Evolutionary conservation across 2,113 vertebrate species (phyloP), one percentile per base, ranked within the genome.

Genomic region (Holacanthus passer): DNA sequence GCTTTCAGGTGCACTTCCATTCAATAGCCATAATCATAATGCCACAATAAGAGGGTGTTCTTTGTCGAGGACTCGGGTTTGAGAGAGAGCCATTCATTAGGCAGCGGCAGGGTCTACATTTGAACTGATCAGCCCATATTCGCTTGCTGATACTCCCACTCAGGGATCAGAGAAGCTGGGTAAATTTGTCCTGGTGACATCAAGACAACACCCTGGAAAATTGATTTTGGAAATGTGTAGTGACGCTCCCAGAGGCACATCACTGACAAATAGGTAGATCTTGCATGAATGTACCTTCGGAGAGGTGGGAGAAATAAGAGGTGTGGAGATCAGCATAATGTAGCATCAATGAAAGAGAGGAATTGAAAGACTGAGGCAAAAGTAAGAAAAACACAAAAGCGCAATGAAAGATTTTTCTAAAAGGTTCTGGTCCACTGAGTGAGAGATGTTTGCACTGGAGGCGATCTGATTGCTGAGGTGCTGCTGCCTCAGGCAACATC

Each of bases 401-500:
- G 9, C n/a, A 50, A 74, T 66, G n/a, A 79, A 31, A 67, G 37
- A 55, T 10, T 77, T 79, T 79, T 77, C 2, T 10, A 39, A 73
- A 69, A 79, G 10, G 32, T 50, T 73, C 24, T 53, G n/a, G 66
- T 62, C 58, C 50, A 56, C 9, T 32, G 76, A 68, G 67, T 70
- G 59, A 79, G 72, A 77, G 45, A 56, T 79, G 67, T 84, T 52
- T 82, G 74, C 39, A 77, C 66, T 79, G 78, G 78, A 84, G 76
- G 73, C 32, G 17, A 20, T 68, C 64, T 70, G 59, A 35, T 47
- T 43, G 45, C 70, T 52, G 84, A 72, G 60, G 45, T 39, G 73
- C 29, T 47, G 64, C 48, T 59, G 84, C 82, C 87, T 85, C 65
- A 60, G 89, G 89, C 87, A 53, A 86, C 58, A 19, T 85, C 68